Percentiles rank a stretch among this genome's conserved stretches.
Evolutionary conservation across 1,140 invertebrate genomes (phyloP).

Genomic region (Anastrepha ludens): DNA sequence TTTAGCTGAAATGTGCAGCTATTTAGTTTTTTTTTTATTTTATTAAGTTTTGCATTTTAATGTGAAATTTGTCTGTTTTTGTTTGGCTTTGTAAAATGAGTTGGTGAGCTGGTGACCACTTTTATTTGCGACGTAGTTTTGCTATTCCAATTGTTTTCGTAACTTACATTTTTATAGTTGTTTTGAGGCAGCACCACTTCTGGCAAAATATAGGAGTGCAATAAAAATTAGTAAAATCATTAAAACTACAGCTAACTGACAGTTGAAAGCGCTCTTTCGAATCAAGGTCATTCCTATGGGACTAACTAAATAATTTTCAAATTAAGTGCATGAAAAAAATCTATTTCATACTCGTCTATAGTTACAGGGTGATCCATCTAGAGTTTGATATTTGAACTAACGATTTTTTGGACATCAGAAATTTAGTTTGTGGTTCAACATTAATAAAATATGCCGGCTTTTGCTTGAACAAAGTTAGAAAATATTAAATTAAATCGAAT

Average conservation of each 20-base stretch:
- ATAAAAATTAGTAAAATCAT: background rate
- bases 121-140: conserved; percentile 1
- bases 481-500: no score
- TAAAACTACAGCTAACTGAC: background rate
- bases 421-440: no score
- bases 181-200: background rate
- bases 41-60: conserved; percentile 39
- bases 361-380: no score
- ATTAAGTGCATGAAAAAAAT: no score
- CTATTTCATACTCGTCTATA: no score
- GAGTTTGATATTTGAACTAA: no score
- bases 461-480: no score
- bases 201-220: background rate
- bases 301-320: background rate
- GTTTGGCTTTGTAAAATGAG: background rate
- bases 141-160: background rate
- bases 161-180: background rate
- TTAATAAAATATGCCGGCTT: no score
- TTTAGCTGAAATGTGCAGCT: conserved; percentile 40
- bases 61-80: conserved; percentile 8
- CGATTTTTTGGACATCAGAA: no score
- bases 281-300: background rate
- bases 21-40: background rate
- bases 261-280: background rate
- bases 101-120: background rate